Percentiles rank a stretch among this genome's conserved stretches.
These are phyloP conservation scores for Pagetopsis macropterus DNA, from an alignment of 2,797 vertebrate species.

Conservation along the genomic window DNA sequence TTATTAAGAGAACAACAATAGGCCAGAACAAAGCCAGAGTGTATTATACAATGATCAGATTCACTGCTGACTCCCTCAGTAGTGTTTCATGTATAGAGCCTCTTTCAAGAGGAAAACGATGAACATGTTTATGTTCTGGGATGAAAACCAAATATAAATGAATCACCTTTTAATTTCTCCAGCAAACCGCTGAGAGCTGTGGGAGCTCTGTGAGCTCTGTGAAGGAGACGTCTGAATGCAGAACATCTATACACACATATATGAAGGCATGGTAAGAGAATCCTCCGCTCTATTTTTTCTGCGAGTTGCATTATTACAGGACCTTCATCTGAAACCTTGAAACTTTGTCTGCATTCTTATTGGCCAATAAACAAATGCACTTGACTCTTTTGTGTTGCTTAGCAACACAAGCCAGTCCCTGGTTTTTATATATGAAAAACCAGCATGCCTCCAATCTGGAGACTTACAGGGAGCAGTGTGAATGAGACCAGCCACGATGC, in stretches of 20 bases:
- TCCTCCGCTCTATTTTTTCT: conserved; percentile 13
- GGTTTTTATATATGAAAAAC: conserved; percentile 76
- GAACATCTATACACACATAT: conserved; percentile 25
- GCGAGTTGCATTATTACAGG: conserved; percentile 55
- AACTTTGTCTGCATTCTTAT: conserved; percentile 73
- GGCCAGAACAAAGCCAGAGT: not conserved
- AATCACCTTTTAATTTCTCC: not conserved
- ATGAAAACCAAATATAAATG: conserved; percentile 1
- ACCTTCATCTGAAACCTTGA: conserved; percentile 72
- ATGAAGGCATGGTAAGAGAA: conserved; percentile 17
- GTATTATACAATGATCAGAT: conserved; percentile 49
- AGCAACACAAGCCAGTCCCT: conserved; percentile 76
- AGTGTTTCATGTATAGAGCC: not conserved
- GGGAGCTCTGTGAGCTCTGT: conserved; percentile 15
- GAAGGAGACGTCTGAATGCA: conserved; percentile 2
- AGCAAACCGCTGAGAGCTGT: conserved; percentile 4
- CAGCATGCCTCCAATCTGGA: conserved; percentile 75
- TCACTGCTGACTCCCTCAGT: not conserved
- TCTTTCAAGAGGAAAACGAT: not conserved
- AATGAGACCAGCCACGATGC: conserved; percentile 62
- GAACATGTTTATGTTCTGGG: not conserved
- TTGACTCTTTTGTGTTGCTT: conserved; percentile 82
- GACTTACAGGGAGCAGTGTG: conserved; percentile 66
- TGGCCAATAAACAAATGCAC: conserved; percentile 74
- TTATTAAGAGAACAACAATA: conserved; percentile 46